These are phyloP conservation scores for Ceratotherium simum DNA, from an alignment of 2,113 vertebrate species.

Conservation along the genomic window DNA sequence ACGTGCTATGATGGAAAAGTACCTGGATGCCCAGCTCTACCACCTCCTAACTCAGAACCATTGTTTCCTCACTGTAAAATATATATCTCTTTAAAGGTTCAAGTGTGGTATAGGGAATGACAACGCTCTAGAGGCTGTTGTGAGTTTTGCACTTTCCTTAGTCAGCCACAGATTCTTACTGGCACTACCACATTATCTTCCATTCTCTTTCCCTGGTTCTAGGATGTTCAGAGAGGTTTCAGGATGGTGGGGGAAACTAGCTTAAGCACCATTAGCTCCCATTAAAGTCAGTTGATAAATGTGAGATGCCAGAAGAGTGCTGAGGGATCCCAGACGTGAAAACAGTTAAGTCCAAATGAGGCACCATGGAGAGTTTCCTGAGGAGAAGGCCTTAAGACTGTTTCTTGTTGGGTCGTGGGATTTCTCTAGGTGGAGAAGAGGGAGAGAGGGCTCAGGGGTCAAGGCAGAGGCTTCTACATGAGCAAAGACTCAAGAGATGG, in stretches of 20 bases:
- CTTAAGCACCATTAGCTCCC: neutral
- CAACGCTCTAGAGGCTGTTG: neutral
- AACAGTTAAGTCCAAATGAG: neutral
- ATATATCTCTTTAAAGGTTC: neutral
- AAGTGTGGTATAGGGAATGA: neutral
- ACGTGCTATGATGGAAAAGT: neutral
- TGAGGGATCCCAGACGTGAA: neutral
- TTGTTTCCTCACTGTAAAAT: neutral
- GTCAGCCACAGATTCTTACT: neutral
- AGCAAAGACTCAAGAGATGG: neutral
- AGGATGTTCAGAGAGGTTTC: slow-evolving; percentile 21
- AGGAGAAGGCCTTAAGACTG: neutral
- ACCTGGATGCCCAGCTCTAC: neutral
- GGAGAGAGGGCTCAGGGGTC: neutral
- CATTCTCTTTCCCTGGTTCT: neutral
- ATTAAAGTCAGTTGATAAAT: neutral
- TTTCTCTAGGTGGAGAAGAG: neutral
- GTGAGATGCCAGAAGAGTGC: neutral
- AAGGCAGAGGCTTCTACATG: neutral
- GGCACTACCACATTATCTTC: neutral
- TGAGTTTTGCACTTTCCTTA: neutral
- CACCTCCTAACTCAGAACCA: neutral
- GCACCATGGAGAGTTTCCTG: neutral
- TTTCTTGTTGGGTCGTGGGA: neutral
- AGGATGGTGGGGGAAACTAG: neutral